Evolutionary conservation across 92 coral and sea anemone genomes (phyloP).

Genomic region (Phenganax subtilis): DNA sequence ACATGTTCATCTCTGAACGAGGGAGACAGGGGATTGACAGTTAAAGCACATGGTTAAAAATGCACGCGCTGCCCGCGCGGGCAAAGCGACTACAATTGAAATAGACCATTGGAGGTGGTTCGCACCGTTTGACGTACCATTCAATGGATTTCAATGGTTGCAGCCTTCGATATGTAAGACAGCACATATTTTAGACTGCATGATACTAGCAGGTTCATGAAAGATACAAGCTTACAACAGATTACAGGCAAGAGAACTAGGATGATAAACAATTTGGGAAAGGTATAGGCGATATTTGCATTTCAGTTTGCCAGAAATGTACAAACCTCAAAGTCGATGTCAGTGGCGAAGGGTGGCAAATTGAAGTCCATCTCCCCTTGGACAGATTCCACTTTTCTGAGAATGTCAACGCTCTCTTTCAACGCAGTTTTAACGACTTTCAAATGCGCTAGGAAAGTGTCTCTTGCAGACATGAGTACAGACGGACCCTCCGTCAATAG

Average conservation of each 20-base stretch:
- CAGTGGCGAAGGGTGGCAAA: constrained; percentile 26
- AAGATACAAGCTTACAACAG: too few species aligned
- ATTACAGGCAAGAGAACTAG: too few species aligned
- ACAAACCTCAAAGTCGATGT: constrained; percentile 35
- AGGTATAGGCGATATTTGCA: background rate
- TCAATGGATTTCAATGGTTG: too few species aligned
- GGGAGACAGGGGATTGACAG: too few species aligned
- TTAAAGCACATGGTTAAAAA: too few species aligned
- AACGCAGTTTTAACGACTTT: constrained; percentile 57
- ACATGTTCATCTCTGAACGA: background rate
- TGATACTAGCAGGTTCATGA: too few species aligned
- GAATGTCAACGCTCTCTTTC: constrained; percentile 71
- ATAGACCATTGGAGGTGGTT: too few species aligned
- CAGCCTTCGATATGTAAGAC: too few species aligned
- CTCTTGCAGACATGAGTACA: constrained; percentile 53
- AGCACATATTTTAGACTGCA: too few species aligned
- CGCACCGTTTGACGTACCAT: too few species aligned
- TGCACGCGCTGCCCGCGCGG: too few species aligned
- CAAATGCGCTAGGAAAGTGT: constrained; percentile 56
- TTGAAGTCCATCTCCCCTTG: constrained; percentile 19
- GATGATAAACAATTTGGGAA: background rate
- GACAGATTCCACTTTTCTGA: constrained; percentile 35
- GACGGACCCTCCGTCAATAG: constrained; percentile 61
- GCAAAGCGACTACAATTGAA: too few species aligned
- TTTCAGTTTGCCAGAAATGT: background rate